Evolutionary conservation across 2,888 invertebrate genomes (phyloP).

Genomic region (Notodonta dromedarius): DNA sequence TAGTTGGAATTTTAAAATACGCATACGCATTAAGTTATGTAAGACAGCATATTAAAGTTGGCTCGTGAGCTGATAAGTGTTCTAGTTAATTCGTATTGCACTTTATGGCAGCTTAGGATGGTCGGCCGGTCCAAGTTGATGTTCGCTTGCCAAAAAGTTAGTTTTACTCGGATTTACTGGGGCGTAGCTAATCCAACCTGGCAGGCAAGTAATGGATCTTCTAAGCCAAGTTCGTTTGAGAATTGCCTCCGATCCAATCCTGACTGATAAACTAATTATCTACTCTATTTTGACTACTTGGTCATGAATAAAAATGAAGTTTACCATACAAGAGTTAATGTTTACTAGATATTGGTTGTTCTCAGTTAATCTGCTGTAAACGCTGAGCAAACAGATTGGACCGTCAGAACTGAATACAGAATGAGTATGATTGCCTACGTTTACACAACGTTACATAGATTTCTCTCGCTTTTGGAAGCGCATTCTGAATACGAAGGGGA

Average conservation of each 20-base stretch:
- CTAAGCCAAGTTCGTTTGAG: conserved; percentile 6
- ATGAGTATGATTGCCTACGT: conserved; percentile 20
- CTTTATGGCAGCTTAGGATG: conserved; percentile 67
- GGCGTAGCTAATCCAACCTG: conserved; percentile 14
- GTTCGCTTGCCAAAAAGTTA: conserved; percentile 65
- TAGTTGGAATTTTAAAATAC: no score
- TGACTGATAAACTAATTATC: not conserved
- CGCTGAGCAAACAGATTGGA: conserved; percentile 27
- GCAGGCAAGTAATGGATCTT: conserved; percentile 16
- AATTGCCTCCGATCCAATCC: not conserved
- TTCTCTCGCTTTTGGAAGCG: conserved; percentile 13
- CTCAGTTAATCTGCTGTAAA: conserved; percentile 19
- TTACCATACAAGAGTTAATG: not conserved
- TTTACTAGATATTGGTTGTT: conserved; percentile 2
- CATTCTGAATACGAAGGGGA: conserved; percentile 24
- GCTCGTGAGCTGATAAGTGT: conserved; percentile 49
- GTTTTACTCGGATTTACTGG: conserved; percentile 24
- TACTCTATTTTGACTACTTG: no score
- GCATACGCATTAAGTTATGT: no score
- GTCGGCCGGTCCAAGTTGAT: conserved; percentile 48
- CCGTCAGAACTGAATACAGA: conserved; percentile 29
- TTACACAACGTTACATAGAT: conserved; percentile 19
- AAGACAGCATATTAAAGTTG: conserved; percentile 41
- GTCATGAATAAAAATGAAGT: no score
- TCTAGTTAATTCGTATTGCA: conserved; percentile 66